Conservation (phyloP, 1,140 invertebrate genomes). For the Augochlora pura region DNA sequence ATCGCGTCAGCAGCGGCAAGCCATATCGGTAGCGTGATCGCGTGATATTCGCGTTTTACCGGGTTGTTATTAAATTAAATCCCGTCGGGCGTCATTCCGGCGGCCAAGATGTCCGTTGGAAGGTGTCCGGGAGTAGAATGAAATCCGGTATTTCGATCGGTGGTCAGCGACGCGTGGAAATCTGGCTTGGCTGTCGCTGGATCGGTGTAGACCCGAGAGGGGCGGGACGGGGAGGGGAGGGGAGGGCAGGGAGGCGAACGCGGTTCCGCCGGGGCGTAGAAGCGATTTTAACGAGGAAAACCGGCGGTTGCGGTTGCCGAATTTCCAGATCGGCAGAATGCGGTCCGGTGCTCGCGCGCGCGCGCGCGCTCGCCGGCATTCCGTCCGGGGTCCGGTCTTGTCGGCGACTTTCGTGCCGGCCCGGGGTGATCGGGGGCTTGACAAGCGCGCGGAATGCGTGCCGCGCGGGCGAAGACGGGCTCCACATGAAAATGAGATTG, state of each 20-base stretch:
- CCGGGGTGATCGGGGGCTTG: conserved; percentile 43
- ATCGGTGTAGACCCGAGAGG: no score
- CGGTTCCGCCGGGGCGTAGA: neutral
- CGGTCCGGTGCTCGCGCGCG: neutral
- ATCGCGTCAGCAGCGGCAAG: no score
- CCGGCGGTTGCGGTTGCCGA: conserved; percentile 21
- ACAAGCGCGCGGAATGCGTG: conserved; percentile 49
- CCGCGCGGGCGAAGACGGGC: conserved; percentile 50
- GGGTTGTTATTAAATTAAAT: no score
- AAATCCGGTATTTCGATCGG: conserved; percentile 23
- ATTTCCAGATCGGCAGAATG: conserved; percentile 40
- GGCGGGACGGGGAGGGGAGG: no score
- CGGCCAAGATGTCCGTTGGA: no score
- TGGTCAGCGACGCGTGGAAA: conserved; percentile 26
- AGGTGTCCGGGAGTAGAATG: neutral
- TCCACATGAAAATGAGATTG: conserved; percentile 65
- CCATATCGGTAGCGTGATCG: no score
- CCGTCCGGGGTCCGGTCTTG: conserved; percentile 21
- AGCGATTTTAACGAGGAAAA: conserved; percentile 16
- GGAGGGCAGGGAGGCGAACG: neutral
- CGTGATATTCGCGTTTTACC: no score
- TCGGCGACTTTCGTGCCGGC: conserved; percentile 44
- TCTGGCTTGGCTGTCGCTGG: neutral
- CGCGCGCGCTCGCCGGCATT: conserved; percentile 43
- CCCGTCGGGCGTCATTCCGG: no score